Base-by-base conservation (phyloP, 2,888 invertebrate species). In the Caenorhabditis sp. region DNA sequence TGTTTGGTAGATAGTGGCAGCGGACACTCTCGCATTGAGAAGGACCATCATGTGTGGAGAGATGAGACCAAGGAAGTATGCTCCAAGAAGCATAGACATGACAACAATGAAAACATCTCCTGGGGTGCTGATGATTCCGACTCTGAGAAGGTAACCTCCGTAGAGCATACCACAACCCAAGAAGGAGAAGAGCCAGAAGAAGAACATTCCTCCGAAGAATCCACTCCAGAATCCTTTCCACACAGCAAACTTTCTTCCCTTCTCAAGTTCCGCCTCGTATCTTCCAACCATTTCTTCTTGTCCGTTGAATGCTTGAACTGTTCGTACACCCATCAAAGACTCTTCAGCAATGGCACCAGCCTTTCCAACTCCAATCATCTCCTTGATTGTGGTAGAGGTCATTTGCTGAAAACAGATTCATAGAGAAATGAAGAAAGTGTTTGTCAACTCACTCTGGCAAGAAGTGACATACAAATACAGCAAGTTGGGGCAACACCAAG, bases 71-170 rank as follows among this genome's bases (percentile, higher is more conserved):
- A 88, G 71, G 74, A 86, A 87, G 68, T 88, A 88, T 11, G 88
- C 84, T 44, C 88, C 88, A 71, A 90, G 80, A 22, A 89, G 78
- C 86, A 89, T 87, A 37, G 88, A 84, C 82, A 88, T 87, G 32
- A 89, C 86, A 58, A 86, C 79, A 61, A 87, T 89, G 74, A 90
- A 89, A n/a, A 90, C 87, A 32, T 89, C 89, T 80, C 90, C 90
- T 2, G 86, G 88, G 0, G 69, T 61, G 32, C 20, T 6, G 51
- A 89, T 81, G 56, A 87, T 80, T 22, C 83, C 86, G 8, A 87
- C 83, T 32, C 79, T 80, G 15, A 88, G 82, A 8, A 89, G 80
- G 35, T 86, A 85, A 9, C 83, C 88, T 35, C 89, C 89, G 78
- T 86, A 86, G 50, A 88, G 81, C 62, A 88, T 69, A 47, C 89